A percentile compares a stretch with the other conserved stretches of the same genome.
These are phyloP conservation scores for Bombylius major DNA, from an alignment of 2,888 invertebrate genomes.

Conservation along the genomic window DNA sequence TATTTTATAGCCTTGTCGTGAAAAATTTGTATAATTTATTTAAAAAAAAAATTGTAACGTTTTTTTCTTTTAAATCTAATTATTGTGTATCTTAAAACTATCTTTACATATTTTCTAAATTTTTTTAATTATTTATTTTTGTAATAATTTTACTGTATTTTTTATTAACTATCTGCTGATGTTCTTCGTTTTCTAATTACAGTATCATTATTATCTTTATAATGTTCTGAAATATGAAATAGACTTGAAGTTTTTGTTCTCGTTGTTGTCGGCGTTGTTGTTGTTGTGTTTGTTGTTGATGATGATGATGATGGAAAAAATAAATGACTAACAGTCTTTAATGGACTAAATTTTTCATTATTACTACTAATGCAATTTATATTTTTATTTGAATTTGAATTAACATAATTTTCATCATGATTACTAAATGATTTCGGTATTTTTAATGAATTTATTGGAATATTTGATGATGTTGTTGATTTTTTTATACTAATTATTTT, in stretches of 20 bases:
- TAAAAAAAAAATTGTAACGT: too few relatives aligned
- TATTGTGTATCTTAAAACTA: too few relatives aligned
- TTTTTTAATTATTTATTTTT: too few relatives aligned
- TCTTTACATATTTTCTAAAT: too few relatives aligned
- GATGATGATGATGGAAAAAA: slow-evolving; percentile 25
- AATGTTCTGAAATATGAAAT: slow-evolving; percentile 21
- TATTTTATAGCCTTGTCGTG: too few relatives aligned
- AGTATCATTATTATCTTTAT: not conserved
- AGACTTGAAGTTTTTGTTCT: slow-evolving; percentile 24
- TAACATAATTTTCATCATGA: not conserved
- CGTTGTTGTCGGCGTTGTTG: too few relatives aligned
- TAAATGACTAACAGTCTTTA: slow-evolving; percentile 37
- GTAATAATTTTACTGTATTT: too few relatives aligned
- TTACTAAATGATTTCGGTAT: not conserved
- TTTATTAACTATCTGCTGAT: not conserved
- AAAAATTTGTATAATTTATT: too few relatives aligned
- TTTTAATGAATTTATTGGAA: too few relatives aligned
- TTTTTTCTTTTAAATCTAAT: too few relatives aligned
- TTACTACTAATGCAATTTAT: slow-evolving; percentile 18
- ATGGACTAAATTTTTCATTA: slow-evolving; percentile 34
- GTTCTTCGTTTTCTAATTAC: not conserved
- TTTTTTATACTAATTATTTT: not conserved
- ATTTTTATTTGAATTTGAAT: slow-evolving; percentile 8
- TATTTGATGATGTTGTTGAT: too few relatives aligned
- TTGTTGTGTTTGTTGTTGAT: slow-evolving; percentile 17